Conservation (phyloP, 2,797 vertebrate genomes). For the Pterois miles region DNA sequence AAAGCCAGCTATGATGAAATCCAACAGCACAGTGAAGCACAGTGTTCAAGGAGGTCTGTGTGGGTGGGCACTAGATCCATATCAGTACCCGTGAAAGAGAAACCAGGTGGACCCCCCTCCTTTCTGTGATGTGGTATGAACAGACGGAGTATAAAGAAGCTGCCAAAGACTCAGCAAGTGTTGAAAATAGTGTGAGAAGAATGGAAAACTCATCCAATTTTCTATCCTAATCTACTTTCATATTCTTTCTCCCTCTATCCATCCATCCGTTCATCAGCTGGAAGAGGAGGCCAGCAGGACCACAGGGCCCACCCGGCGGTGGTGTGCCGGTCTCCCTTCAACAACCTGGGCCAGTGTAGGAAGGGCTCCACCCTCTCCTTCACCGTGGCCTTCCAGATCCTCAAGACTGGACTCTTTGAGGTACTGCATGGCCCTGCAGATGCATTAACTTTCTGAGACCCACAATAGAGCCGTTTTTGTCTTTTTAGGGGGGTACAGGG, state of each 20-base stretch:
- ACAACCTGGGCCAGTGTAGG: slow-evolving; percentile 87
- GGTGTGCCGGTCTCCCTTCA: slow-evolving; percentile 90
- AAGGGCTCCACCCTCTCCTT: slow-evolving; percentile 89
- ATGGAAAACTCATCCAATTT: background rate
- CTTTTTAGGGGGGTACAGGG: accelerated
- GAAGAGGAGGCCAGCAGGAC: slow-evolving; percentile 73
- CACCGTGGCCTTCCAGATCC: slow-evolving; percentile 89
- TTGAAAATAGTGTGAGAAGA: background rate
- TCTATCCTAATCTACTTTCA: background rate
- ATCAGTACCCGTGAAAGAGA: background rate
- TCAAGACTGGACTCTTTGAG: slow-evolving; percentile 89
- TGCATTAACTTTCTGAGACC: background rate
- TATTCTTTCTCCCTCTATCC: background rate
- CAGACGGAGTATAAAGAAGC: too few species aligned
- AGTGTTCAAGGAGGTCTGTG: background rate
- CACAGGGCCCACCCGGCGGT: slow-evolving; percentile 76
- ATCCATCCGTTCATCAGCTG: slow-evolving; percentile 66
- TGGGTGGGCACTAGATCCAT: background rate
- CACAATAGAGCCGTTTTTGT: too few species aligned
- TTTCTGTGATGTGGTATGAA: background rate
- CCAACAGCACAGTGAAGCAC: background rate
- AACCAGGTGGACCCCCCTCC: background rate
- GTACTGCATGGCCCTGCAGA: slow-evolving; percentile 60
- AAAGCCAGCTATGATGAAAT: background rate
- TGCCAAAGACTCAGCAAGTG: background rate